Base-by-base conservation (phyloP, 2,113 vertebrate genomes). In the Larimichthys polyactis region DNA sequence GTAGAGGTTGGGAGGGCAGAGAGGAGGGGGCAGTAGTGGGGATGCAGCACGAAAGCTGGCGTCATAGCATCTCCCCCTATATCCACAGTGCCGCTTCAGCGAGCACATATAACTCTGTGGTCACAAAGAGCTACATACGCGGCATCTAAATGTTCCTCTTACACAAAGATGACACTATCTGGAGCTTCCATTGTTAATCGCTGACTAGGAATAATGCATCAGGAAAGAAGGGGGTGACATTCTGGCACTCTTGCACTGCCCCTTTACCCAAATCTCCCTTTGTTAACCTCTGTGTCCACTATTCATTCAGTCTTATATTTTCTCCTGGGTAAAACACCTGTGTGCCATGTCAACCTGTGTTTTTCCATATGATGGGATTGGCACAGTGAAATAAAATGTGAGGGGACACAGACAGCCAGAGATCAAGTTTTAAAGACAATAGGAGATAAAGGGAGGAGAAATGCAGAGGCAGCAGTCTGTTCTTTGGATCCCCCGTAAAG, bases 161-260 rank as follows among this genome's bases (percentile, higher is more conserved):
- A 44, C 63, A 90, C 78, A 87, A 75, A 85, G 55, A 75, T 49
- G 12, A 81, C 44, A 51, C 49, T 75, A 69, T 55, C 44, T 82
- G 44, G 36, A 67, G 36, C 20, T 68, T 44, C 44, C 22, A n/a
- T 66, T 48, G 22, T 36, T 83, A 49, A 71, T 64, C 17, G 16
- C 55, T 78, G 48, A 64, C 55, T n/a, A 66, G 59, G 49, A 49
- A 46, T 36, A 49, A 57, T 64, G 36, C 29, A 32, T 60, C 7
- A 15, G 24, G 43, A 20, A 24, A 54, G 19, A 8, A 22, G n/a
- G 14, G 14, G 10, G 11, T 46, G 12, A 46, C 44, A 10, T 9
- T 46, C 11, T 44, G 52, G 52, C 9, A 1, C 3, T 11, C 11
- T 12, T 16, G 15, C 7, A 40, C 17, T 19, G 17, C 17, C 17